Conservation (phyloP, 2,113 vertebrate genomes). For the Cyphomyrus discorhynchus region DNA sequence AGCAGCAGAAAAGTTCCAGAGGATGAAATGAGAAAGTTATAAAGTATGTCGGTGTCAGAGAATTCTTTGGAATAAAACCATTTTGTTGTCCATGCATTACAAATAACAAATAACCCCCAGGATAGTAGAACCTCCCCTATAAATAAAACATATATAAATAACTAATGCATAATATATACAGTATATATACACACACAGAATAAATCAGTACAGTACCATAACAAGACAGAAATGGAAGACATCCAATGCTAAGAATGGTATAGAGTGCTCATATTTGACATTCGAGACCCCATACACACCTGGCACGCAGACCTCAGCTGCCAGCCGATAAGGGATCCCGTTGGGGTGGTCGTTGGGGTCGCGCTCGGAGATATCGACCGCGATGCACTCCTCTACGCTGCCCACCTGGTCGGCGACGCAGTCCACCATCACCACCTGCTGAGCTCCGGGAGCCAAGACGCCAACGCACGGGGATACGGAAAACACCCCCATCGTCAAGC, state of each 20-base stretch:
- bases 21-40: background rate
- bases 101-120: background rate
- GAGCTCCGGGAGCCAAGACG: slow-evolving; percentile 51
- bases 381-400: slow-evolving; percentile 59
- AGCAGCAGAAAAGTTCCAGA: background rate
- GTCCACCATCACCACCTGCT: slow-evolving; percentile 69
- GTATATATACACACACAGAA: background rate
- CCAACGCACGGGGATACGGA: slow-evolving; percentile 69
- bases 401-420: slow-evolving; percentile 71
- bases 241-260: background rate
- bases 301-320: slow-evolving; percentile 73
- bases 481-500: slow-evolving; percentile 68
- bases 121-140: background rate
- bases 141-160: background rate
- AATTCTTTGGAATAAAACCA: background rate
- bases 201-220: background rate
- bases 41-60: background rate
- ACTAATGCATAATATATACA: background rate
- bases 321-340: slow-evolving; percentile 67
- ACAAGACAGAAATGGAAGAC: background rate
- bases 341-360: slow-evolving; percentile 67
- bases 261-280: background rate
- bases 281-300: slow-evolving; percentile 50
- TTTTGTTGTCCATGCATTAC: background rate
- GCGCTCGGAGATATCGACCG: slow-evolving; percentile 70